These are phyloP conservation scores for Rosalia funebris DNA, from an alignment of 2,888 invertebrate species.

Conservation along the genomic window DNA sequence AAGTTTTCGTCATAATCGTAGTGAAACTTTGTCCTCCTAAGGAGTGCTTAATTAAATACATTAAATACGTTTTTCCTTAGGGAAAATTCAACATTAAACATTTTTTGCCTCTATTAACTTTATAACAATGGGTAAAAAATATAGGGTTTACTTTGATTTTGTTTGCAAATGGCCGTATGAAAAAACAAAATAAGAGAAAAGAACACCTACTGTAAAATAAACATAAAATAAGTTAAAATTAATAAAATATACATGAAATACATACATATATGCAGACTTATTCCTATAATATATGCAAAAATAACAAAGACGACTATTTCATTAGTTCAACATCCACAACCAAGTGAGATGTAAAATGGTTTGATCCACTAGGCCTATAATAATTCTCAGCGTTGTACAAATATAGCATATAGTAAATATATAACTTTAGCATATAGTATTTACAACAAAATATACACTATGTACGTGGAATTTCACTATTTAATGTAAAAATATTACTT, in stretches of 20 bases:
- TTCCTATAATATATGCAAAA: slow-evolving; percentile 58
- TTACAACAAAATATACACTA: slow-evolving; percentile 64
- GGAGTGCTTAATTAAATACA: slow-evolving; percentile 21
- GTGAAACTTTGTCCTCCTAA: slow-evolving; percentile 11
- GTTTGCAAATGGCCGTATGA: slow-evolving; percentile 38
- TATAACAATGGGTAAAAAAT: slow-evolving; percentile 51
- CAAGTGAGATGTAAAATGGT: slow-evolving; percentile 53
- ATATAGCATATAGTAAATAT: slow-evolving; percentile 61
- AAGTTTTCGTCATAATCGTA: slow-evolving; percentile 1
- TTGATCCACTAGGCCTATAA: slow-evolving; percentile 61
- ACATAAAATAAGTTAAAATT: slow-evolving; percentile 63
- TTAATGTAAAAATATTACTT: slow-evolving; percentile 55
- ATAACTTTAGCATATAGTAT: slow-evolving; percentile 59
- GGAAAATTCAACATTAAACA: slow-evolving; percentile 38
- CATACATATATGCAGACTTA: slow-evolving; percentile 60
- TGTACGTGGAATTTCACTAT: slow-evolving; percentile 59
- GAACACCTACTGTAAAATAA: slow-evolving; percentile 39
- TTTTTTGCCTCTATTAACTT: slow-evolving; percentile 42
- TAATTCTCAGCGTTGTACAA: slow-evolving; percentile 62
- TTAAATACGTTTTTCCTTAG: slow-evolving; percentile 12
- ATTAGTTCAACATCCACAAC: slow-evolving; percentile 56
- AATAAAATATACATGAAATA: slow-evolving; percentile 64
- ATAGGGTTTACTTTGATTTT: slow-evolving; percentile 53
- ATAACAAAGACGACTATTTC: slow-evolving; percentile 61
- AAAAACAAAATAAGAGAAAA: slow-evolving; percentile 33